Evolutionary conservation across 2,113 vertebrate species (phyloP), one percentile per base, ranked within the genome.

Genomic region (Psilopogon haemacephalus): DNA sequence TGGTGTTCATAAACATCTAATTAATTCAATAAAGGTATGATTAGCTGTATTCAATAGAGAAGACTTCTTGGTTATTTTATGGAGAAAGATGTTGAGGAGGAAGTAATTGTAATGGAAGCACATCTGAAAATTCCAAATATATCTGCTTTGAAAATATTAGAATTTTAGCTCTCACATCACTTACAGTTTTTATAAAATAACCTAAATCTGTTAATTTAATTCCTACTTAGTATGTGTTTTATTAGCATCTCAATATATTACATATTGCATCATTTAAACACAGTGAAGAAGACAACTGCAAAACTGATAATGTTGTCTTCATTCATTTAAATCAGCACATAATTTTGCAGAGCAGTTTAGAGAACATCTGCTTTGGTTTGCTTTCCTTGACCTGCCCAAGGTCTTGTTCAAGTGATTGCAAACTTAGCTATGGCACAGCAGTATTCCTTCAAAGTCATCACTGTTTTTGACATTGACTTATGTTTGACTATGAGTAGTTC

Each of bases 1-100:
- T 70, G 46, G 38, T 93, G 81, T 90, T 95, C 77, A 87, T 80
- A 95, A 95, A 89, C 84, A 95, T 54, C 62, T 83, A 92, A 82
- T 95, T 94, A 95, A 94, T 94, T 95, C 68, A 86, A 82, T 89
- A 79, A 93, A 68, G 30, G 81, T 90, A 35, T 85, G 67, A 89
- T 27, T 90, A 32, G 11, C 3, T 85, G 15, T 67, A 70, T 75
- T 72, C 85, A 77, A 37, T 11, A 64, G 21, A 83, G 19, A 13
- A 91, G 8, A 67, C 20, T 63, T 14, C 24, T 69, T 79, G 15
- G 48, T 55, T 88, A 18, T 62, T 90, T 69, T 59, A 35, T 8
- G 6, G 44, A 65, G 15, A 79, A 79, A 75, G 26, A 28, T n/a
- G 16, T 21, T 8, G 4, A 89, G 7, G 7, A 50, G 6, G 9